A percentile compares a stretch with the other conserved stretches of the same genome.
phyloP scores from a whole-genome alignment of 2,113 vertebrate species.

The Phainopepla nitens region DNA sequence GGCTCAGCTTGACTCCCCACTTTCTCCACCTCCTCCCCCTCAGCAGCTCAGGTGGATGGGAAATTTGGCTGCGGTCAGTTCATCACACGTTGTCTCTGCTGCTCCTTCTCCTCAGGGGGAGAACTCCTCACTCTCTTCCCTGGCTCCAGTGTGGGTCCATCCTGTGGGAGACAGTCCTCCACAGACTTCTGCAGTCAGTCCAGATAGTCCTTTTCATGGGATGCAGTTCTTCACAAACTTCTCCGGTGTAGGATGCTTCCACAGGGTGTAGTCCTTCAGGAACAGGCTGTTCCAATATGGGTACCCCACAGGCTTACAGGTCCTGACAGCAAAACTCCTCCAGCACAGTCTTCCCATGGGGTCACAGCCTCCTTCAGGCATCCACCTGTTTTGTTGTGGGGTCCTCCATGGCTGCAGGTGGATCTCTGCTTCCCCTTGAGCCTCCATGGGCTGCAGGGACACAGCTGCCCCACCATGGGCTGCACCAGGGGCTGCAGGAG shows the following conservation, averaged over 20 bases:
- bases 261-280: background rate
- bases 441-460: background rate
- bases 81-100: accelerated
- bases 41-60: background rate
- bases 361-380: background rate
- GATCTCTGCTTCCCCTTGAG: accelerated
- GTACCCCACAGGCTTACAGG: background rate
- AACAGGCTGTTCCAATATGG: accelerated
- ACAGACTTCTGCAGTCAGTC: background rate
- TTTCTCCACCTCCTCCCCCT: background rate
- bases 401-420: background rate
- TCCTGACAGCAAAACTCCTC: background rate
- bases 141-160: background rate
- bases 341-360: background rate
- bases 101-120: background rate
- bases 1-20: background rate
- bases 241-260: background rate
- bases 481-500: background rate
- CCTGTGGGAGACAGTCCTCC: background rate
- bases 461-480: background rate
- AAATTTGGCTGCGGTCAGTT: background rate
- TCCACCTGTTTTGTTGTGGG: accelerated
- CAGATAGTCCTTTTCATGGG: background rate
- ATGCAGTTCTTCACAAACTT: background rate
- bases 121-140: background rate